These are phyloP conservation scores for Epinotia demarniana DNA, from an alignment of 2,888 invertebrate species.

Conservation along the genomic window DNA sequence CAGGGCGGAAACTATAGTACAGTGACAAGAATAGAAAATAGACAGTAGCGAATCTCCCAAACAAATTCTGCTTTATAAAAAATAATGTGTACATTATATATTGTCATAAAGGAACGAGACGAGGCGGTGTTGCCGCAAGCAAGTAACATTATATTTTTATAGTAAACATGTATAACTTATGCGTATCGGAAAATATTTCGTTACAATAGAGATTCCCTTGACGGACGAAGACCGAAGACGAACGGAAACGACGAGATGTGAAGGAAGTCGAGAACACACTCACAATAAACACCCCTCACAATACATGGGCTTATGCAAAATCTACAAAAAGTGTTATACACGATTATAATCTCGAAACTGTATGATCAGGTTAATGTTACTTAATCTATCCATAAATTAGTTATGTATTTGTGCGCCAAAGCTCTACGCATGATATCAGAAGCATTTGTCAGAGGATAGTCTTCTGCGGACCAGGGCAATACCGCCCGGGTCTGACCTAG, in stretches of 20 bases:
- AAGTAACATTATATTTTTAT: constrained; percentile 40
- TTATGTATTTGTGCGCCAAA: constrained; percentile 79
- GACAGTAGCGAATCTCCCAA: constrained; percentile 43
- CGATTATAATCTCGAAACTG: constrained; percentile 78
- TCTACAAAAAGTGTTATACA: constrained; percentile 81
- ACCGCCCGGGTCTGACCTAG: constrained; percentile 9
- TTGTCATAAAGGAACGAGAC: constrained; percentile 78
- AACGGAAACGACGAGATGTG: constrained; percentile 52
- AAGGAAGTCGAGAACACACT: constrained; percentile 73
- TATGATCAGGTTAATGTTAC: constrained; percentile 75
- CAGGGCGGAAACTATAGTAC: constrained; percentile 66
- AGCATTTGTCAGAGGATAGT: constrained; percentile 56
- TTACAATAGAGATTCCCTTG: constrained; percentile 16
- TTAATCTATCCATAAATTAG: constrained; percentile 73
- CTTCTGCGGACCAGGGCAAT: constrained; percentile 52
- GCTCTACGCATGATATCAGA: constrained; percentile 77
- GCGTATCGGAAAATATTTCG: constrained; percentile 17
- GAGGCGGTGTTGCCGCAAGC: constrained; percentile 57
- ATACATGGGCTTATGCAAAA: constrained; percentile 82
- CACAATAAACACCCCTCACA: constrained; percentile 76
- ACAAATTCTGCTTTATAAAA: constrained; percentile 43
- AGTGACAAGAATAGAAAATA: constrained; percentile 52
- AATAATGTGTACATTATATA: constrained; percentile 49
- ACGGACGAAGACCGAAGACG: constrained; percentile 45
- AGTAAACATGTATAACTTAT: constrained; percentile 32